phyloP scores from a whole-genome alignment of 1,140 invertebrate species.

The Drosophila virilis region DNA sequence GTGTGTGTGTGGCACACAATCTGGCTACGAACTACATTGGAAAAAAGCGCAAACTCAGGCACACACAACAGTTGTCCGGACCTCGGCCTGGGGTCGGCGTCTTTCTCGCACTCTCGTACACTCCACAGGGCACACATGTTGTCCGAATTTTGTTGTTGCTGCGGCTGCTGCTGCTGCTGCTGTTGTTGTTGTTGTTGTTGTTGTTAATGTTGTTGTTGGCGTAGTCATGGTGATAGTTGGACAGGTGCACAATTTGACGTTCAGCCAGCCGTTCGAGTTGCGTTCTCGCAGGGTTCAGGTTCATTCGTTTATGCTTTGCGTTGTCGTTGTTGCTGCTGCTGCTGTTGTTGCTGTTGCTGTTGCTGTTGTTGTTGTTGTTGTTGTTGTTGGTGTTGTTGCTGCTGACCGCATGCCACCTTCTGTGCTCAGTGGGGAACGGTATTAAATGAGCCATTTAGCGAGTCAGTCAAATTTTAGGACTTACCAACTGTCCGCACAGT shows the following conservation, averaged over 20 bases:
- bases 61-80: slow-evolving; percentile 65
- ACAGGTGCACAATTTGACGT: slow-evolving; percentile 83
- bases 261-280: slow-evolving; percentile 71
- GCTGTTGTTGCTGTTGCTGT: background rate
- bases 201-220: slow-evolving; percentile 47
- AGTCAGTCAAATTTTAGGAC: slow-evolving; percentile 64
- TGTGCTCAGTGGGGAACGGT: slow-evolving; percentile 74
- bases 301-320: slow-evolving; percentile 78
- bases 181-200: slow-evolving; percentile 44
- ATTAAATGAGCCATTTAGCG: slow-evolving; percentile 82
- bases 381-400: slow-evolving; percentile 25
- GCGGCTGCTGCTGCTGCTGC: slow-evolving; percentile 13
- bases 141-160: slow-evolving; percentile 59
- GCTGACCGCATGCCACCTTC: slow-evolving; percentile 76
- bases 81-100: slow-evolving; percentile 33
- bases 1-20: slow-evolving; percentile 52
- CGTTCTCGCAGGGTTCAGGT: slow-evolving; percentile 47
- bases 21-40: slow-evolving; percentile 54
- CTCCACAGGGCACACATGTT: slow-evolving; percentile 66
- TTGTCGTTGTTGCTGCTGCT: slow-evolving; percentile 40
- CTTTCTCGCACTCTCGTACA: slow-evolving; percentile 21
- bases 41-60: slow-evolving; percentile 58
- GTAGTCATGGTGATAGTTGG: slow-evolving; percentile 80
- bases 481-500: slow-evolving; percentile 61
- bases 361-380: slow-evolving; percentile 1